Base-by-base conservation (phyloP, 2,113 vertebrate genomes). In the Pterocles orientalis region DNA sequence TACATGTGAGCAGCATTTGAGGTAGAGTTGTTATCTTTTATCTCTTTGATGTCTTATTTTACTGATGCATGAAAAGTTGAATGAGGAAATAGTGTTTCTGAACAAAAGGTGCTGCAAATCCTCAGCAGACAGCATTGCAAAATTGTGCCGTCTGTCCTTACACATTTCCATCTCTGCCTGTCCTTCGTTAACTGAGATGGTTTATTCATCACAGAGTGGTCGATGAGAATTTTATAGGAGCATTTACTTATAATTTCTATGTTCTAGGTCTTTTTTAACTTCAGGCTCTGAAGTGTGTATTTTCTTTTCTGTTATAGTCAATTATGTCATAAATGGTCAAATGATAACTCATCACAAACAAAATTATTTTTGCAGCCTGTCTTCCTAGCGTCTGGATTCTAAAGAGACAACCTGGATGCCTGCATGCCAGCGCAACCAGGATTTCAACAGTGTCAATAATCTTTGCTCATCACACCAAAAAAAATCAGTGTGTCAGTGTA, bases 361-460 rank as follows among this genome's bases (percentile, higher is more conserved):
- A 54, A 88, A 92, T 84, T 94, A 92, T 95, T 97, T 97, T 97
- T 97, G 94, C 96, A 98, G 96, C 92, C 94, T 97, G 95, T 97
- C 96, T 97, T 96, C 77, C 82, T 94, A 89, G 92, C 25, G 43
- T 97, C 97, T 88, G 70, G 97, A 95, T 95, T 97, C 96, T 96
- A 93, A 97, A 96, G 90, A 97, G 91, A 84, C 96, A 98, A 97
- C 96, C 96, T 95, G 58, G 90, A 71, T 80, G 78, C 93, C 82
- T 97, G 89, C 96, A 94, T 96, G 95, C 97, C 96, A 97, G 94
- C 90, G 90, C 95, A 98, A 97, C 96, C 96, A 94, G 96, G 94
- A 97, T 98, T 97, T 98, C 97, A 97, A 94, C 97, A 96, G 95
- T 97, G 97, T 98, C 97, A 97, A 77, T 97, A 98, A 96, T 97